Evolutionary conservation across 1,140 invertebrate genomes (phyloP).

Genomic region (Neocloeon triangulifer): DNA sequence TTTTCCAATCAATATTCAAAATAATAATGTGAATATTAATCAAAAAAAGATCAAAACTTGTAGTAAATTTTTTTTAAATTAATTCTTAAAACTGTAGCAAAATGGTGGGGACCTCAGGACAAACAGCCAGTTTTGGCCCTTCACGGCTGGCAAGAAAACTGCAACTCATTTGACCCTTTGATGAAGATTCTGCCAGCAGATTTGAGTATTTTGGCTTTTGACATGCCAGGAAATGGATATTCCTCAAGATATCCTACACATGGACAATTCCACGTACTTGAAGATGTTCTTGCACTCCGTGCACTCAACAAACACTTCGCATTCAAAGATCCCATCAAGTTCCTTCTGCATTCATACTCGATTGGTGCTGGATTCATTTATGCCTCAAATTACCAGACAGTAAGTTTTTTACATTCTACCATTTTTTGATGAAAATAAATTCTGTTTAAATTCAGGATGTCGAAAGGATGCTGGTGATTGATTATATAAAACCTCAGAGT

Average conservation of each 20-base stretch:
- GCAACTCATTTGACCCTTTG: slow-evolving; percentile 18
- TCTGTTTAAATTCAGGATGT: too few relatives aligned
- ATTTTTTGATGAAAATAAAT: too few relatives aligned
- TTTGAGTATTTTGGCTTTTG: slow-evolving; percentile 34
- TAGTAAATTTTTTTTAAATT: slow-evolving; percentile 15
- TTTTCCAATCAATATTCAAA: too few relatives aligned
- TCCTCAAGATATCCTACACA: slow-evolving; percentile 40
- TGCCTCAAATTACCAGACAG: slow-evolving; percentile 28
- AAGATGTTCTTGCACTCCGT: slow-evolving; percentile 26
- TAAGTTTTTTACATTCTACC: too few relatives aligned
- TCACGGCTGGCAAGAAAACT: slow-evolving; percentile 25
- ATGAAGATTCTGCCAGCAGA: slow-evolving; percentile 34
- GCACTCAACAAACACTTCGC: slow-evolving; percentile 33
- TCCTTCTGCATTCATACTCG: slow-evolving; percentile 43
- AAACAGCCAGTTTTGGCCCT: slow-evolving; percentile 37
- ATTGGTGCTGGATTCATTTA: slow-evolving; percentile 30
- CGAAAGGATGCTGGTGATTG: too few relatives aligned
- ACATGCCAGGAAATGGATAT: slow-evolving; percentile 46
- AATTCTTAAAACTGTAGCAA: slow-evolving; percentile 31
- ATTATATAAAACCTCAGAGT: slow-evolving; percentile 29
- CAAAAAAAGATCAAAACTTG: not conserved
- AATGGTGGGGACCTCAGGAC: slow-evolving; percentile 13
- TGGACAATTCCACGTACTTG: slow-evolving; percentile 29
- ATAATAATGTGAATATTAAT: too few relatives aligned
- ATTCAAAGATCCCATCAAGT: slow-evolving; percentile 43